These are phyloP conservation scores for Phenganax marumi DNA, from an alignment of 92 coral and sea anemone genomes.

Conservation along the genomic window DNA sequence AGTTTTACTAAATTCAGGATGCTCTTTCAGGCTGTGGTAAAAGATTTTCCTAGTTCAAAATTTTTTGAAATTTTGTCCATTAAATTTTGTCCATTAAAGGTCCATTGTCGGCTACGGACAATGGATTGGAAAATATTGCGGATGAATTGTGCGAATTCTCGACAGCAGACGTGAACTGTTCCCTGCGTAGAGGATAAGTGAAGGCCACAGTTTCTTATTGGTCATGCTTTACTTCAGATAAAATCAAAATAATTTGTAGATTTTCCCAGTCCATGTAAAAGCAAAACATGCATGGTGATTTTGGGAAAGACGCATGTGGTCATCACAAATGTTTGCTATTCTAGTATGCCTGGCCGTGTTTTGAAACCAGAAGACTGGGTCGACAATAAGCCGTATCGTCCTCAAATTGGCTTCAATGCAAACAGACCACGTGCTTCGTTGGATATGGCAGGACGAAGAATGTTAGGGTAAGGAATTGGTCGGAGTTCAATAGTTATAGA, in stretches of 20 bases:
- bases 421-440: constrained; percentile 79
- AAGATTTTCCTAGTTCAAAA: too few species aligned
- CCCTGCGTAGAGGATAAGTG: too few species aligned
- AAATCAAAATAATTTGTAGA: background rate
- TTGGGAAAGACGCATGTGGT: background rate
- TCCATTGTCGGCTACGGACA: too few species aligned
- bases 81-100: too few species aligned
- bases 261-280: background rate
- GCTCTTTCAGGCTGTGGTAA: too few species aligned
- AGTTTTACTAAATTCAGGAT: too few species aligned
- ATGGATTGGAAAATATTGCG: too few species aligned
- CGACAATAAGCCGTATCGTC: constrained; percentile 68
- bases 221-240: background rate
- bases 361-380: constrained; percentile 86
- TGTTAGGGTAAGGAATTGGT: constrained; percentile 68
- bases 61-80: too few species aligned
- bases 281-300: too few species aligned
- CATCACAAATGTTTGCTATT: background rate
- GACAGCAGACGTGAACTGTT: too few species aligned
- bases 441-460: constrained; percentile 78
- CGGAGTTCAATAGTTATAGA: background rate
- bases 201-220: background rate
- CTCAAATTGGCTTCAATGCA: constrained; percentile 80
- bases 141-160: too few species aligned
- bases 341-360: constrained; percentile 85